Base-by-base conservation (phyloP, 2,888 invertebrate species). In the Cremastobaeus sp. region DNA sequence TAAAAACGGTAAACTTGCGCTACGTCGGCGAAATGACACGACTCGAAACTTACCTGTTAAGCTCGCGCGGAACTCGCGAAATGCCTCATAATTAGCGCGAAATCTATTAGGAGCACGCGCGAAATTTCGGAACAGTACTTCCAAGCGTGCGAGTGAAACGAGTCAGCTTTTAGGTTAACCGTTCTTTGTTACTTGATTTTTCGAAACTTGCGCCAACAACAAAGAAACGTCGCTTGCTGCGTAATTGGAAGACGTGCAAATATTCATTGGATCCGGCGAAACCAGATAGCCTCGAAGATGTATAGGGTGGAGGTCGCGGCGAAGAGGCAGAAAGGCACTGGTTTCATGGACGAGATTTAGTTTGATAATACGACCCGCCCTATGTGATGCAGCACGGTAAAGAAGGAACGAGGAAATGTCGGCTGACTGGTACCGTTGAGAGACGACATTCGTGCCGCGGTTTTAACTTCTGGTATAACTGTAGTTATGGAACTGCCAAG, bases 391-490 rank as follows among this genome's bases (percentile, higher is more conserved):
- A 52, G 54, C 66, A 72, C 65, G 68, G 66, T 71, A 69, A 57
- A 77, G 72, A 55, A 64, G 72, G 69, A 72, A 66, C 71, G 72
- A 73, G 74, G 77, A 76, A 77, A 76, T 77, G 77, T 77, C 73
- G 76, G 39, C 78, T 76, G 74, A 74, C 77, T 75, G 68, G 74
- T 74, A 72, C 72, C 76, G 66, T 81, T 84, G 84, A 87, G 86
- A 87, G 86, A 87, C 83, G 87, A 85, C 86, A 86, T 82, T 86
- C 83, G 83, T 80, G 83, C 83, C 84, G 86, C 77, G 86, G 86
- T 87, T 87, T 87, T 86, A 87, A 87, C 86, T 87, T 84, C 80
- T 82, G 83, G 84, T 86, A 84, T 83, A 84, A 82, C 79, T 82
- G 78, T 80, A 82, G 82, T 84, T 84, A 84, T 83, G 85, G 85